These are phyloP conservation scores for Chrysoperla carnea DNA, from an alignment of 1,140 invertebrate genomes.

Conservation along the genomic window DNA sequence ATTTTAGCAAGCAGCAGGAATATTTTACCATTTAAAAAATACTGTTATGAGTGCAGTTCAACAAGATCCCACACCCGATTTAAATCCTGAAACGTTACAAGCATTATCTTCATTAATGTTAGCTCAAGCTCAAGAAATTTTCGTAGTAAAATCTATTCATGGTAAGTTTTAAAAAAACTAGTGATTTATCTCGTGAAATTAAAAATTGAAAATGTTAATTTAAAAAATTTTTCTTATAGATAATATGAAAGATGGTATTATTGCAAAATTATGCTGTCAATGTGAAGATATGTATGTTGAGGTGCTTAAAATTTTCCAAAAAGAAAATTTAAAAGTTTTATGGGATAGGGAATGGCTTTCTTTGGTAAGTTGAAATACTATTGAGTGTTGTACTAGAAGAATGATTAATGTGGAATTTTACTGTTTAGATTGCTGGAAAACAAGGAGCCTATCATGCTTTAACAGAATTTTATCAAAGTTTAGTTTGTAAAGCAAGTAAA, in stretches of 20 bases:
- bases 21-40: slow-evolving; percentile 78
- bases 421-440: slow-evolving; percentile 56
- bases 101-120: slow-evolving; percentile 81
- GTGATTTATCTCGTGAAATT: not conserved
- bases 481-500: slow-evolving; percentile 65
- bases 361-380: slow-evolving; percentile 26
- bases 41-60: slow-evolving; percentile 71
- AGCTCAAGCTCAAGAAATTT: slow-evolving; percentile 94
- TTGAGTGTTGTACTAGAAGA: not conserved
- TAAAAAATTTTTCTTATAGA: slow-evolving; percentile 34
- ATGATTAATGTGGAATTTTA: not conserved
- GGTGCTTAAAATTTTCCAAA: slow-evolving; percentile 72
- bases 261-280: slow-evolving; percentile 84
- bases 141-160: slow-evolving; percentile 84
- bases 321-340: slow-evolving; percentile 61
- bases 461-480: slow-evolving; percentile 76
- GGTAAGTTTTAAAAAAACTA: slow-evolving; percentile 30
- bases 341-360: slow-evolving; percentile 84
- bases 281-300: slow-evolving; percentile 89
- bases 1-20: slow-evolving; percentile 72
- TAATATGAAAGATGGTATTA: slow-evolving; percentile 81
- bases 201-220: not conserved
- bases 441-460: slow-evolving; percentile 76
- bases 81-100: slow-evolving; percentile 77
- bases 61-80: slow-evolving; percentile 89